Percentiles rank a stretch among this genome's conserved stretches.
Evolutionary conservation across 2,113 vertebrate genomes (phyloP).

Genomic region (Percopsis transmontana): DNA sequence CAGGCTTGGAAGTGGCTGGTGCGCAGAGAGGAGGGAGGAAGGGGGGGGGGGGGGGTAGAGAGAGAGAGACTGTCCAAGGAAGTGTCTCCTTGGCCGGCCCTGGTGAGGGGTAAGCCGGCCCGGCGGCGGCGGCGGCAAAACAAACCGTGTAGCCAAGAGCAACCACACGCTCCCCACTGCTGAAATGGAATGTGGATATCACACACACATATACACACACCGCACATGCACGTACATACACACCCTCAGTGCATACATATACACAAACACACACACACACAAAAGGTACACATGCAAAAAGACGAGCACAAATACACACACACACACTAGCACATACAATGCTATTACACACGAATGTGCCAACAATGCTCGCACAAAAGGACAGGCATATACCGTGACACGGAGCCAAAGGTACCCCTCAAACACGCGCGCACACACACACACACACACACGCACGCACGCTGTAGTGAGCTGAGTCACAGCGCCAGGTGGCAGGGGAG

Average conservation of each 20-base stretch:
- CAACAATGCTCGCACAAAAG: conserved; percentile 65
- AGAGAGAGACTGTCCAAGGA: conserved; percentile 50
- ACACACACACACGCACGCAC: conserved; percentile 26
- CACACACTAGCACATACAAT: conserved; percentile 35
- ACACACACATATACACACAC: conserved; percentile 5
- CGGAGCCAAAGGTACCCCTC: conserved; percentile 60
- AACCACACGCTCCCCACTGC: conserved; percentile 55
- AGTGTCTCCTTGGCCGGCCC: conserved; percentile 62
- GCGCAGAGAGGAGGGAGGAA: conserved; percentile 4
- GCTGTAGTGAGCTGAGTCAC: conserved; percentile 51
- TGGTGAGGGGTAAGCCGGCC: conserved; percentile 58
- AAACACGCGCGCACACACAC: conserved; percentile 4
- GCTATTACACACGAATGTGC: conserved; percentile 49
- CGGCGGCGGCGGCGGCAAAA: conserved; percentile 54
- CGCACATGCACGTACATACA: not conserved
- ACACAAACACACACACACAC: conserved; percentile 38
- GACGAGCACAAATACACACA: conserved; percentile 29
- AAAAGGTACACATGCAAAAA: too few relatives aligned
- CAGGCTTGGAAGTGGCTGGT: conserved; percentile 46
- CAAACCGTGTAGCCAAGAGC: conserved; percentile 60
- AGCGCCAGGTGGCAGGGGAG: conserved; percentile 71
- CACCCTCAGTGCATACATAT: not conserved
- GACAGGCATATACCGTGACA: conserved; percentile 57
- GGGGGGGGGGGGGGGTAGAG: conserved; percentile 10
- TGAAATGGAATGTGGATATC: conserved; percentile 52